These are phyloP conservation scores for Pelobates cultripes DNA, from an alignment of 2,797 vertebrate genomes.

Conservation along the genomic window DNA sequence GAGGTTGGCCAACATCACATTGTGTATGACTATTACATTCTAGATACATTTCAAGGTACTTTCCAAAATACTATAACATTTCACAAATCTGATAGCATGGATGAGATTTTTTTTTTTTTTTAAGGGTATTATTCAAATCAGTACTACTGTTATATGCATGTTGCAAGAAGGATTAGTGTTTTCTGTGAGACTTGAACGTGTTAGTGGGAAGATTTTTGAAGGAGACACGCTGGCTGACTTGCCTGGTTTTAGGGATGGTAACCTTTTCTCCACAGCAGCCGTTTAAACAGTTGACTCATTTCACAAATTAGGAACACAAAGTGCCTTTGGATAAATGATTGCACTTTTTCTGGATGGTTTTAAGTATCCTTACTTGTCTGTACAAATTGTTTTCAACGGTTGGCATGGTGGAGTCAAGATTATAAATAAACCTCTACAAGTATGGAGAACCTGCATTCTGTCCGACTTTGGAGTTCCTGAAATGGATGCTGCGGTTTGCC, in stretches of 20 bases:
- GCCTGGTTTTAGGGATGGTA: background rate
- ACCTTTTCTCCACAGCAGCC: background rate
- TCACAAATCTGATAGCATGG: too few species aligned
- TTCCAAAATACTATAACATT: too few species aligned
- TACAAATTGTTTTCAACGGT: conserved; percentile 14
- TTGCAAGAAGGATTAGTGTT: too few species aligned
- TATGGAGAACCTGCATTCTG: conserved; percentile 12
- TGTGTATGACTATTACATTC: too few species aligned
- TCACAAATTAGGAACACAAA: background rate
- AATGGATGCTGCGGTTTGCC: conserved; percentile 20
- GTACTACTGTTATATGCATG: too few species aligned
- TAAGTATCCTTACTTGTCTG: conserved; percentile 3
- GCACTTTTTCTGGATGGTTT: conserved; percentile 23
- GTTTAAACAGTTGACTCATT: conserved; percentile 11
- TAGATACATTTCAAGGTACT: too few species aligned
- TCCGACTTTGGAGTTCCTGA: conserved; percentile 24
- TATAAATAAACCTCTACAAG: background rate
- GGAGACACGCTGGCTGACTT: conserved; percentile 5
- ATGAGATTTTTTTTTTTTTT: too few species aligned
- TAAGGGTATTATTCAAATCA: too few species aligned
- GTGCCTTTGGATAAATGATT: background rate
- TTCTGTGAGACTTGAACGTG: background rate
- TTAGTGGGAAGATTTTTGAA: conserved; percentile 10
- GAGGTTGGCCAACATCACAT: too few species aligned
- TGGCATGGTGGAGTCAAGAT: conserved; percentile 10